Evolutionary conservation across 2,797 vertebrate genomes (phyloP).

Genomic region (Diceros bicornis): DNA sequence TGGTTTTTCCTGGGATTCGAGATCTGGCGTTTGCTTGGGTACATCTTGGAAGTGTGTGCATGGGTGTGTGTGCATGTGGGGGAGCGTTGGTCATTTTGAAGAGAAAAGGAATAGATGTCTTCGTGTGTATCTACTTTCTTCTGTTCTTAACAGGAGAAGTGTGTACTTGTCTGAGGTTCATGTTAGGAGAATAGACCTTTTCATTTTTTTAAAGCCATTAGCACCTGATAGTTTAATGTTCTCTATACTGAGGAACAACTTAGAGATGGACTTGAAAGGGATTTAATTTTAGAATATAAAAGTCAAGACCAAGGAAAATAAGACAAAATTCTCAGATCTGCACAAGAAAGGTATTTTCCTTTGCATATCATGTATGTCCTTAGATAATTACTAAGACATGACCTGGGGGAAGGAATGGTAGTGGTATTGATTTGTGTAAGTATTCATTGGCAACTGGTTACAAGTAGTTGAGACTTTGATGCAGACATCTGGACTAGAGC

Average conservation of each 20-base stretch:
- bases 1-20: constrained; percentile 40
- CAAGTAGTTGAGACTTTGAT: constrained; percentile 55
- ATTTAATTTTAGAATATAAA: constrained; percentile 76
- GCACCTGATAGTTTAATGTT: constrained; percentile 62
- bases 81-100: constrained; percentile 50
- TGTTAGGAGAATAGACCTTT: constrained; percentile 70
- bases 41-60: constrained; percentile 44
- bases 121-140: constrained; percentile 49
- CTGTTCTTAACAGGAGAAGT: constrained; percentile 51
- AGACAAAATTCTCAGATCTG: constrained; percentile 42
- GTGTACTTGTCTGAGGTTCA: constrained; percentile 69
- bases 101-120: not conserved
- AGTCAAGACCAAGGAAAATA: constrained; percentile 69
- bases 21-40: not conserved
- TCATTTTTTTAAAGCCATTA: constrained; percentile 71
- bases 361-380: constrained; percentile 10
- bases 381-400: constrained; percentile 15
- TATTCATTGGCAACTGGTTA: constrained; percentile 30
- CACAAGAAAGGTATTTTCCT: constrained; percentile 38
- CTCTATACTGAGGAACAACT: constrained; percentile 30
- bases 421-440: constrained; percentile 40
- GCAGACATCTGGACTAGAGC: constrained; percentile 32
- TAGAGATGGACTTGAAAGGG: constrained; percentile 71
- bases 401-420: not conserved
- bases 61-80: not conserved